Evolutionary conservation across 2,797 vertebrate genomes (phyloP).

Genomic region (Chaenodraco wilsoni): DNA sequence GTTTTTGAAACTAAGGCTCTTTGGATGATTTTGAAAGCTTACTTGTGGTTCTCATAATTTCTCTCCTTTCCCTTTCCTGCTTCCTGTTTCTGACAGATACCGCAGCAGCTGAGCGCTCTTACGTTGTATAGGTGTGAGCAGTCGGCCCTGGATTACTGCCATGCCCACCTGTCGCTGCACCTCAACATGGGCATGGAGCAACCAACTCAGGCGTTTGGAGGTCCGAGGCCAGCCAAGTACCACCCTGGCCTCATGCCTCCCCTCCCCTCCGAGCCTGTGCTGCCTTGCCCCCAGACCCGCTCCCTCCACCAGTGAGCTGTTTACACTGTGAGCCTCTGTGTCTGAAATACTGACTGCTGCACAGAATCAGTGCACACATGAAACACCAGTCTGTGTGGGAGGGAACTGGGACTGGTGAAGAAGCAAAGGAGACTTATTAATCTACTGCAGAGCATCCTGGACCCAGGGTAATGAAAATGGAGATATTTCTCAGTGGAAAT

Average conservation of each 20-base stretch:
- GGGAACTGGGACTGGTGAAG: slow-evolving; percentile 57
- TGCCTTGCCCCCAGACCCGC: slow-evolving; percentile 74
- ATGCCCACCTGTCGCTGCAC: slow-evolving; percentile 91
- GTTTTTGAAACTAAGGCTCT: slow-evolving; percentile 42
- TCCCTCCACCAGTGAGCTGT: slow-evolving; percentile 74
- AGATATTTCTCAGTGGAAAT: slow-evolving; percentile 66
- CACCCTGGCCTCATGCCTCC: slow-evolving; percentile 58
- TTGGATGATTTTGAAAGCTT: slow-evolving; percentile 36
- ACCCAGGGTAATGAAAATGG: slow-evolving; percentile 58
- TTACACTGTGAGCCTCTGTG: slow-evolving; percentile 49
- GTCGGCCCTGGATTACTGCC: slow-evolving; percentile 91
- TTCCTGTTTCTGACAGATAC: slow-evolving; percentile 79
- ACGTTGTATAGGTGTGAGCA: slow-evolving; percentile 92
- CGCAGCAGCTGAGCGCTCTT: slow-evolving; percentile 90
- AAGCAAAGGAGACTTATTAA: slow-evolving; percentile 66
- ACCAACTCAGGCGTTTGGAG: slow-evolving; percentile 70
- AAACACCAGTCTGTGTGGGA: slow-evolving; percentile 57
- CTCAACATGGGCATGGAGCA: slow-evolving; percentile 86
- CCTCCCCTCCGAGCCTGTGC: slow-evolving; percentile 67
- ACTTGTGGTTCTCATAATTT: slow-evolving; percentile 24
- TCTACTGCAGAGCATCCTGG: slow-evolving; percentile 53
- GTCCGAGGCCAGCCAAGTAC: slow-evolving; percentile 59
- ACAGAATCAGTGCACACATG: slow-evolving; percentile 43
- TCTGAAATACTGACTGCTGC: slow-evolving; percentile 52
- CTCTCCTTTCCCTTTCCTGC: slow-evolving; percentile 23